Conservation (phyloP, 1,140 invertebrate genomes). For the Dendroctonus ponderosae region DNA sequence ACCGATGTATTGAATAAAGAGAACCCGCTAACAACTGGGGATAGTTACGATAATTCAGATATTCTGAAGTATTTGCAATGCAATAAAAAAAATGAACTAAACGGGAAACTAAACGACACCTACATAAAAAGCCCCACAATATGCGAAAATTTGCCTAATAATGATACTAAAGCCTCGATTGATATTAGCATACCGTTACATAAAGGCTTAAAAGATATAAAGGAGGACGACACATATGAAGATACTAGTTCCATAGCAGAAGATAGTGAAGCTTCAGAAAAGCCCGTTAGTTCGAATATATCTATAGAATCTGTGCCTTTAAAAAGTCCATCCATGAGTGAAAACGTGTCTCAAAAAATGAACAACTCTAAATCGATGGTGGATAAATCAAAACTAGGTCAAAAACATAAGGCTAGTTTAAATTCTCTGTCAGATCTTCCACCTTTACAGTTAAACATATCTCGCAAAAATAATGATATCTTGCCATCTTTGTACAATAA, state of each 20-base stretch:
- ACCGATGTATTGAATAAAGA: not conserved
- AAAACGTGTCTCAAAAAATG: too few species aligned
- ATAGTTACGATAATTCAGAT: not conserved
- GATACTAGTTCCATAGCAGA: slow-evolving; percentile 43
- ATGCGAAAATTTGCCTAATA: too few species aligned
- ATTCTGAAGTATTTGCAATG: too few species aligned
- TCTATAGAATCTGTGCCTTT: slow-evolving; percentile 1
- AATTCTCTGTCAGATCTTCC: slow-evolving; percentile 38
- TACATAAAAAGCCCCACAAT: not conserved
- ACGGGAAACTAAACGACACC: too few species aligned
- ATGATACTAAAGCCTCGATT: not conserved
- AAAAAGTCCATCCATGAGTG: too few species aligned
- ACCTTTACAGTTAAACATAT: slow-evolving; percentile 41
- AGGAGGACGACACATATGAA: slow-evolving; percentile 42
- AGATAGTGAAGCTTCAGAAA: slow-evolving; percentile 33
- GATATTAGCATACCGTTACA: not conserved
- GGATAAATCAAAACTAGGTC: not conserved
- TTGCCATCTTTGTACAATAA: slow-evolving; percentile 36
- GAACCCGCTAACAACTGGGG: not conserved
- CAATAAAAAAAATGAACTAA: too few species aligned
- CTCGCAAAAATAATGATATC: slow-evolving; percentile 38
- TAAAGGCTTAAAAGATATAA: slow-evolving; percentile 19
- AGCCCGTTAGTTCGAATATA: slow-evolving; percentile 28
- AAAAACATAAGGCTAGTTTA: slow-evolving; percentile 40
- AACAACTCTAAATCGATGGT: too few species aligned